A percentile compares a stretch with the other conserved stretches of the same genome.
Conservation (phyloP, 2,113 vertebrate species). For the Gopherus flavomarginatus region DNA sequence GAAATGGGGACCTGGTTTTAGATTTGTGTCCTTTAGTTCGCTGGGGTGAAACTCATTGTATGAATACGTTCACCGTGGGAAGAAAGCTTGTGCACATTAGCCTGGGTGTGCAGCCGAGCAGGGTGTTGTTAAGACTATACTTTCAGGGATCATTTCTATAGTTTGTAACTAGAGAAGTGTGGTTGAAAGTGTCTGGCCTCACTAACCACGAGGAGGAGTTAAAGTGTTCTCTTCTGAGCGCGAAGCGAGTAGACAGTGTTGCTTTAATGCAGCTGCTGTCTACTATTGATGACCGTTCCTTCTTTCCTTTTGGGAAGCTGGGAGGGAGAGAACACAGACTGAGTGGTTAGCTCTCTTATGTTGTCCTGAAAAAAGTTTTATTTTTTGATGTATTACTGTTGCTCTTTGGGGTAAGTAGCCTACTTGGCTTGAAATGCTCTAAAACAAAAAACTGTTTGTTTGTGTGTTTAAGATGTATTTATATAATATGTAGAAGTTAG, state of each 20-base stretch:
- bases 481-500: too few relatives aligned
- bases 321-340: conserved; percentile 54
- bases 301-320: fast-evolving
- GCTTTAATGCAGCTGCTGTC: not conserved
- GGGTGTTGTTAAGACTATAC: not conserved
- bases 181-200: not conserved
- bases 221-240: conserved; percentile 47
- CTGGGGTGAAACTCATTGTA: not conserved
- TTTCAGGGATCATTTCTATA: conserved; percentile 66
- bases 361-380: fast-evolving
- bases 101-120: fast-evolving
- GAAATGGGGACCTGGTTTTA: not conserved
- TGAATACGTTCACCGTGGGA: not conserved
- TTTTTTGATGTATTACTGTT: too few relatives aligned
- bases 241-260: not conserved
- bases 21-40: too few relatives aligned
- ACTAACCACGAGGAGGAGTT: conserved; percentile 43
- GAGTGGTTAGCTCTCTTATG: not conserved
- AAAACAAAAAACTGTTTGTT: too few relatives aligned
- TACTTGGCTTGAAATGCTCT: fast-evolving
- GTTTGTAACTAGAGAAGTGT: conserved; percentile 45
- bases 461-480: too few relatives aligned
- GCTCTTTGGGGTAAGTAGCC: too few relatives aligned
- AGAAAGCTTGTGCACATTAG: fast-evolving
- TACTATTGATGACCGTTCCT: conserved; percentile 57